A percentile compares a stretch with the other conserved stretches of the same genome.
phyloP scores from a whole-genome alignment of 2,797 vertebrate species.

The Periophthalmus magnuspinnatus region DNA sequence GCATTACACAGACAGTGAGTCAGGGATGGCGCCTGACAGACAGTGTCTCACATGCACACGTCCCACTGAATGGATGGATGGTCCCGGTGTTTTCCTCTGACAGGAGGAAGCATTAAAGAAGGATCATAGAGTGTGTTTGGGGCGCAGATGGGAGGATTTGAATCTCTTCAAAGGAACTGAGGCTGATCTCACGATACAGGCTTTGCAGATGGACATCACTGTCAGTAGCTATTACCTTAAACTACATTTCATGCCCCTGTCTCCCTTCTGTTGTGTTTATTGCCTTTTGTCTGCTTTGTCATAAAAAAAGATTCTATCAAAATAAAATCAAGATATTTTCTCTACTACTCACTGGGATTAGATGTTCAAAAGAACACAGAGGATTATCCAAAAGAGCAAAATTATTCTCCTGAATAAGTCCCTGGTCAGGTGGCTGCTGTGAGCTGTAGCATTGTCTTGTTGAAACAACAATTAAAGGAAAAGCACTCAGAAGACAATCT shows the following conservation, averaged over 20 bases:
- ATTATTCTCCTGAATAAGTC: background rate
- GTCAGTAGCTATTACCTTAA: constrained; percentile 37
- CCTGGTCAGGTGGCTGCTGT: too few species aligned
- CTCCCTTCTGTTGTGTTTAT: constrained; percentile 35
- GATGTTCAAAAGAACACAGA: background rate
- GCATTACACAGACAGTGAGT: constrained; percentile 18
- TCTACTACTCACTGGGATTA: background rate
- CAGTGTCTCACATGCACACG: constrained; percentile 7
- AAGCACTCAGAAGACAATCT: too few species aligned
- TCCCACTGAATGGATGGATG: background rate
- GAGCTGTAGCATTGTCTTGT: background rate
- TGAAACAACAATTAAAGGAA: background rate
- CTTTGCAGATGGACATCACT: constrained; percentile 32
- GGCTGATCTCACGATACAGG: constrained; percentile 38
- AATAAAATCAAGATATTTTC: background rate
- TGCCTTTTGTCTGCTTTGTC: background rate
- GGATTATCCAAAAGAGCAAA: background rate
- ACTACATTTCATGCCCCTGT: constrained; percentile 29
- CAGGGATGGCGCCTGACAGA: constrained; percentile 16
- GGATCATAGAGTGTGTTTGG: constrained; percentile 55
- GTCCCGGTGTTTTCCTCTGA: constrained; percentile 50
- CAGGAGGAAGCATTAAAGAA: constrained; percentile 58
- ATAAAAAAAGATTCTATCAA: too few species aligned
- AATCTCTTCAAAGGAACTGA: constrained; percentile 39
- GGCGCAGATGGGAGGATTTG: constrained; percentile 66